Base-by-base conservation (phyloP, 2,888 invertebrate genomes). In the Ophion ventricosus region DNA sequence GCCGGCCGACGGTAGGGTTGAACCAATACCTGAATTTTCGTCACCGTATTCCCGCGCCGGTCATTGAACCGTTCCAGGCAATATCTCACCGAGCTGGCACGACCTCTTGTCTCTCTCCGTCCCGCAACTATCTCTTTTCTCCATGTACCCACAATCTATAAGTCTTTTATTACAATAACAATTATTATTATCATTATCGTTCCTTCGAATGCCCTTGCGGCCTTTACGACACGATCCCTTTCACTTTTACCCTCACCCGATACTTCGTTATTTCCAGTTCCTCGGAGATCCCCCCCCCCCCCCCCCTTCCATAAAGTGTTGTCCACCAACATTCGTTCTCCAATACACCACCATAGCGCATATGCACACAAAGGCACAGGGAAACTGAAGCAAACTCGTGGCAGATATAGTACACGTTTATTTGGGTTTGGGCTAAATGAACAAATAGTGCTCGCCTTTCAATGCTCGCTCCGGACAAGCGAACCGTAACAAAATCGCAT, bases 11-110 rank as follows among this genome's bases (percentile, higher is more conserved):
- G 72, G 43, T 61, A 49, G 67, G 69, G 49, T 49, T 23, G 54
- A 61, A 74, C 76, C 76, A 76, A 80, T 57, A 72, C 85, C 80
- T 67, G 85, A 56, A 49, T 85, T 84, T 86, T 85, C 84, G 83
- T 86, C 79, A 80, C 81, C 80, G 85, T 83, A 83, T 83, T 84
- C 72, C 66, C 35, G 17, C 29, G 57, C 57, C 56, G 85, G 77
- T 77, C 85, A 72, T 78, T 85, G 85, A 85, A 75, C 85, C 49
- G 66, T 67, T 59, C 40, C n/a, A 69, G 74, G 74, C 61, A 79
- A 75, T 74, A 67, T 63, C 67, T 72, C 43, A 70, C 64, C 35
- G 64, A 59, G 75, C 70, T 49, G 40, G 57, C 25, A 75, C 70
- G 70, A 49, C 64, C 56, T 49, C 78, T 49, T 49, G 49, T 73